Conservation (phyloP, 2,113 vertebrate species). For the Grus americana region DNA sequence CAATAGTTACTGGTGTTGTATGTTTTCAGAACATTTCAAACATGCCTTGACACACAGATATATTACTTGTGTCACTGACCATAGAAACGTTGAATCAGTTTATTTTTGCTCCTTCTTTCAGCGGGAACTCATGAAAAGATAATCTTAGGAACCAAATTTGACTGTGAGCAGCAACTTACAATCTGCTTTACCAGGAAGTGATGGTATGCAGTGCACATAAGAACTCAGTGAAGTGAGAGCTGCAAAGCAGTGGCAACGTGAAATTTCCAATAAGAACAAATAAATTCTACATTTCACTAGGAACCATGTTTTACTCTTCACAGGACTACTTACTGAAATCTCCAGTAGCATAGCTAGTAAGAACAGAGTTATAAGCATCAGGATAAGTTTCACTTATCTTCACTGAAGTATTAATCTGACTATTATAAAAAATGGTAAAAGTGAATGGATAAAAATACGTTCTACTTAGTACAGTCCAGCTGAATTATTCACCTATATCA, state of each 20-base stretch:
- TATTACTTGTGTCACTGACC: constrained; percentile 12
- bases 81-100: neutral
- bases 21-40: constrained; percentile 54
- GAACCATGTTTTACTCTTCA: constrained; percentile 52
- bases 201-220: constrained; percentile 50
- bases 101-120: constrained; percentile 28
- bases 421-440: constrained; percentile 60
- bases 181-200: constrained; percentile 39
- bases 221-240: constrained; percentile 60
- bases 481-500: constrained; percentile 71
- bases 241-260: constrained; percentile 57
- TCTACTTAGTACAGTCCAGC: constrained; percentile 76
- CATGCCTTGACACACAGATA: neutral
- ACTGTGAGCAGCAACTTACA: constrained; percentile 46
- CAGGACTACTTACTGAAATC: constrained; percentile 53
- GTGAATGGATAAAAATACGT: constrained; percentile 69
- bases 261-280: constrained; percentile 54
- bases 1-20: constrained; percentile 41
- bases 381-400: constrained; percentile 29
- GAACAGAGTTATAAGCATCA: constrained; percentile 37
- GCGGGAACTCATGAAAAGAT: constrained; percentile 29
- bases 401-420: constrained; percentile 53
- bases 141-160: constrained; percentile 25
- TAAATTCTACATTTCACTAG: neutral
- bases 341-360: constrained; percentile 17